These are phyloP conservation scores for Cavia aperea DNA, from an alignment of 2,113 vertebrate genomes.

Conservation along the genomic window DNA sequence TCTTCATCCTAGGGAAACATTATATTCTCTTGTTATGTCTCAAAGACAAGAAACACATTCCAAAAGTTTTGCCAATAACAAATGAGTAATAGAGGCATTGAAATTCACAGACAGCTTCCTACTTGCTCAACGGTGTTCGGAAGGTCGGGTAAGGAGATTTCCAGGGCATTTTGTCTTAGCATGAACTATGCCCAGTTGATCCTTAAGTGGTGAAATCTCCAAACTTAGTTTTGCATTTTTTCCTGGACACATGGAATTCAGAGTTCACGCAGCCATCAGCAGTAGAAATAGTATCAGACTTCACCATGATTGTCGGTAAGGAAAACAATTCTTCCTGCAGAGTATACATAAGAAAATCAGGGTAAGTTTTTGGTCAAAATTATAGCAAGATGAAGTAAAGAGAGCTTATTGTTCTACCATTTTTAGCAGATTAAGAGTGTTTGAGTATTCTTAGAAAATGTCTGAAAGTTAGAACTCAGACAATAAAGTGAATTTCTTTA, in stretches of 20 bases:
- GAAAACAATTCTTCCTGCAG: slow-evolving; percentile 22
- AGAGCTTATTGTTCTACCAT: background rate
- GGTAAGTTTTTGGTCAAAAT: background rate
- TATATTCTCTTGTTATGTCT: slow-evolving; percentile 67
- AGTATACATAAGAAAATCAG: background rate
- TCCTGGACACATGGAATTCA: background rate
- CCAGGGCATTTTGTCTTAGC: background rate
- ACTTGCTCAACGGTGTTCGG: background rate
- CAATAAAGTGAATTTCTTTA: background rate
- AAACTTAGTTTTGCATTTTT: slow-evolving; percentile 5
- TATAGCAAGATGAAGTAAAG: background rate
- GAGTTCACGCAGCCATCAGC: background rate
- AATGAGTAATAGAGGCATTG: slow-evolving; percentile 55
- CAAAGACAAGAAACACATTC: slow-evolving; percentile 65
- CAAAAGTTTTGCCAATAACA: slow-evolving; percentile 62
- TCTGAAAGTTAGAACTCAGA: slow-evolving; percentile 33
- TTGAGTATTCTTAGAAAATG: background rate
- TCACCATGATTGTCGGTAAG: background rate
- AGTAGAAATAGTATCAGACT: background rate
- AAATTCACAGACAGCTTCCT: slow-evolving; percentile 51
- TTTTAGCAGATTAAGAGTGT: background rate
- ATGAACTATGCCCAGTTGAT: background rate
- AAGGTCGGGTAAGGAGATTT: background rate
- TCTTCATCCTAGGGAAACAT: slow-evolving; percentile 65
- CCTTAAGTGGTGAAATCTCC: slow-evolving; percentile 13